Percentiles rank a stretch among this genome's conserved stretches.
Evolutionary conservation across 2,888 invertebrate genomes (phyloP).

Genomic region (Mechanitis mazaeus): DNA sequence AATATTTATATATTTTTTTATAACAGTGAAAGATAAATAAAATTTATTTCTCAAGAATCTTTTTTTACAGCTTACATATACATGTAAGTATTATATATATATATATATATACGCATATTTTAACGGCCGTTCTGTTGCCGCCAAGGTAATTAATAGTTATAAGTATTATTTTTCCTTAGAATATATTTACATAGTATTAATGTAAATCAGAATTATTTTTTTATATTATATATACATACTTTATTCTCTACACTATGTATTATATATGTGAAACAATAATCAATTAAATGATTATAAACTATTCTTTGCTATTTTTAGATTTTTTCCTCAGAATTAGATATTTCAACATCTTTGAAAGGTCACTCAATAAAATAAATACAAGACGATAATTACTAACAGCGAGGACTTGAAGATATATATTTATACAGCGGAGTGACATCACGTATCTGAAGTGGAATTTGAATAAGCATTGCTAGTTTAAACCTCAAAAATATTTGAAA

Average conservation of each 20-base stretch:
- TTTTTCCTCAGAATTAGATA: too few species aligned
- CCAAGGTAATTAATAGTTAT: too few species aligned
- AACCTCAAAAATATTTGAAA: slow-evolving; percentile 27
- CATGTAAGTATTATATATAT: not conserved
- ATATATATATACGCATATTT: too few species aligned
- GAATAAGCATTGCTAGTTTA: slow-evolving; percentile 20
- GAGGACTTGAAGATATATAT: slow-evolving; percentile 3
- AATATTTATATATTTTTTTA: not conserved
- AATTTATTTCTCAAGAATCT: not conserved
- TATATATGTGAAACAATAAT: too few species aligned
- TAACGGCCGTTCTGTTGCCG: too few species aligned
- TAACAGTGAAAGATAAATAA: not conserved
- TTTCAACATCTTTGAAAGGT: not conserved
- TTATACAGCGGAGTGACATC: slow-evolving; percentile 19
- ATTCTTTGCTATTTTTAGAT: too few species aligned
- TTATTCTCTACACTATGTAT: too few species aligned
- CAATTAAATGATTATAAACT: too few species aligned
- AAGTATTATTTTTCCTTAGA: too few species aligned
- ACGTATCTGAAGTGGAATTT: slow-evolving; percentile 19
- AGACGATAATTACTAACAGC: not conserved
- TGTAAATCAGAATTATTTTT: too few species aligned
- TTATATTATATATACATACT: too few species aligned
- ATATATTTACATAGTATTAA: too few species aligned
- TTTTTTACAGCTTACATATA: not conserved
- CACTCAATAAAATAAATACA: not conserved